Conservation (phyloP, 1,140 invertebrate species). For the Lethrus apterus region DNA sequence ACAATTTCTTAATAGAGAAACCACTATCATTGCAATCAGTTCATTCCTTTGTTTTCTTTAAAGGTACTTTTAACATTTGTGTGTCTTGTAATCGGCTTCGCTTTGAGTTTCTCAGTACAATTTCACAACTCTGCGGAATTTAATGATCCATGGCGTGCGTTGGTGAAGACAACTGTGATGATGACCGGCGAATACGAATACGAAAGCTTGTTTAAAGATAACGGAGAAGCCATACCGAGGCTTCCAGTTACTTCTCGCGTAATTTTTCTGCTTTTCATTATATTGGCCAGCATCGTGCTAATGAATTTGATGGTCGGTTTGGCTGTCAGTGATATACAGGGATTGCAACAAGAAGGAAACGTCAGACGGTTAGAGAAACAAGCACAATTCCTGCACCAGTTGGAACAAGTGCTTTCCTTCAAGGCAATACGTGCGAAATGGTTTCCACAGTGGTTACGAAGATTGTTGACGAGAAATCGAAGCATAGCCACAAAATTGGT, state of each 20-base stretch:
- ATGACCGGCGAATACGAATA: slow-evolving; percentile 56
- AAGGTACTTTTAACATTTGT: slow-evolving; percentile 46
- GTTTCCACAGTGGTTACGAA: slow-evolving; percentile 20
- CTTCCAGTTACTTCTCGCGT: slow-evolving; percentile 35
- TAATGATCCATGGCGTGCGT: slow-evolving; percentile 39
- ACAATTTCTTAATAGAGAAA: too few relatives aligned
- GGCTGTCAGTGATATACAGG: slow-evolving; percentile 53
- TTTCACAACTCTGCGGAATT: slow-evolving; percentile 44
- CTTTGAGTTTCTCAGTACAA: slow-evolving; percentile 47
- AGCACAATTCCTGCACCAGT: slow-evolving; percentile 26
- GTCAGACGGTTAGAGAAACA: slow-evolving; percentile 30
- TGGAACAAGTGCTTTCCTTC: slow-evolving; percentile 26
- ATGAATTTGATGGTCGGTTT: slow-evolving; percentile 58
- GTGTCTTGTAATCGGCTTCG: slow-evolving; percentile 49
- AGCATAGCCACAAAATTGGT: slow-evolving; percentile 18
- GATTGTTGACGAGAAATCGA: slow-evolving; percentile 16
- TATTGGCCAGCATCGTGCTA: slow-evolving; percentile 55
- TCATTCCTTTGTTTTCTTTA: too few relatives aligned
- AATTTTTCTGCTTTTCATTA: slow-evolving; percentile 52
- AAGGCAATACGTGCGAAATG: slow-evolving; percentile 17
- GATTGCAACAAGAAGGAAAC: slow-evolving; percentile 23
- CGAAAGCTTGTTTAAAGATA: slow-evolving; percentile 35
- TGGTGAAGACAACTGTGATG: slow-evolving; percentile 51
- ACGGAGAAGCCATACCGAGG: background rate
- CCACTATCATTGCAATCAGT: too few relatives aligned